Base-by-base conservation (phyloP, 92 coral and sea anemone species). In the Hydrozoanthus gracilis region DNA sequence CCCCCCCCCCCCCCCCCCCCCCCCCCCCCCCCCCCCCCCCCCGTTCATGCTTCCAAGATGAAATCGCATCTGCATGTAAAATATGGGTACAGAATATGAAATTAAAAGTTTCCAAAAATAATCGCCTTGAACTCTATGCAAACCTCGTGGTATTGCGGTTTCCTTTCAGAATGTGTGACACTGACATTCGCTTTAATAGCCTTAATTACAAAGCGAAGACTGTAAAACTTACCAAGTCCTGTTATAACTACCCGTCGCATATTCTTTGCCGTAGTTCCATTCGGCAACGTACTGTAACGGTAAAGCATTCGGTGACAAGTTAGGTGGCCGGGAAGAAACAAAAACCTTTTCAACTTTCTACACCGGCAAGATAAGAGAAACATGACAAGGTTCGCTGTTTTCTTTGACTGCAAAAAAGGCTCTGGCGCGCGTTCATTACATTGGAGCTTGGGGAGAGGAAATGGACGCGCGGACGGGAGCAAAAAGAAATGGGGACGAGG, bases 161-260 rank as follows among this genome's bases (percentile, higher is more conserved):
- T 7, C 4, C 3, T 9, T 8, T 7, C 1, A 9, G 15, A 58
- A 58, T 3, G 4, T 0, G 15, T 4, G 15, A 58, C 1, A 11
- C 13, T 58, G 15, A 58, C 12, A 12, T 15, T 15, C 15, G 69
- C 6, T n/a, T n/a, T n/a, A n/a, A n/a, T n/a, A n/a, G 15, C n/a
- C n/a, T 10, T 8, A 61, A 8, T 11, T 9, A 60, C 3, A 7
- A 66, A 66, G 44, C 27, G 15, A 8, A 11, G 12, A 10, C 14
- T 9, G 10, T 56, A n/a, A 10, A 58, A 68, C 73, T 68, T 68
- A 20, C 73, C 73, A 35, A 68, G 73, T 68, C 73, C 73, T 68
- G 73, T 68, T 11, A 68, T 68, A 6, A 68, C 73, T 13, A 68
- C 73, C 11, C 73, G 73, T 5, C 79, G 79, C 50, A 35, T 14